A percentile compares a stretch with the other conserved stretches of the same genome.
Conservation (phyloP, 2,113 vertebrate genomes). For the Phycodurus eques region DNA sequence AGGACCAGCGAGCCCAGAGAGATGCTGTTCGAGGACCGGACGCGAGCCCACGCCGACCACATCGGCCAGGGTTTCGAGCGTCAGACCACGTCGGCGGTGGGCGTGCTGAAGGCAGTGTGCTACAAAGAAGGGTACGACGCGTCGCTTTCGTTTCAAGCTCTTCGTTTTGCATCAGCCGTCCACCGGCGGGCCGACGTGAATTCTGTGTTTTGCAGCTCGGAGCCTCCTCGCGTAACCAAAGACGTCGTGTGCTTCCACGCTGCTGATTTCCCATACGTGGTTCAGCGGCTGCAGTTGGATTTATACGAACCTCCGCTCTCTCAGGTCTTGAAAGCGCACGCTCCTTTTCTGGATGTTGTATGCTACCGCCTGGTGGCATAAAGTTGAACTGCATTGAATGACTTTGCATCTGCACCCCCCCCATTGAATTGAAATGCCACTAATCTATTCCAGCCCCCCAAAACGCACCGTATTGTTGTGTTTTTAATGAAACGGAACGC, state of each 20-base stretch:
- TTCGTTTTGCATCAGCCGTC: slow-evolving; percentile 62
- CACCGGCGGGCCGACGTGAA: slow-evolving; percentile 68
- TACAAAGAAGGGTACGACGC: slow-evolving; percentile 85
- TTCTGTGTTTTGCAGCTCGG: background rate
- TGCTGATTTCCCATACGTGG: slow-evolving; percentile 94
- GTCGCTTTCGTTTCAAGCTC: background rate
- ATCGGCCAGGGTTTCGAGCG: slow-evolving; percentile 98
- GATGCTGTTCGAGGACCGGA: slow-evolving; percentile 98
- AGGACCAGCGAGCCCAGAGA: slow-evolving; percentile 95
- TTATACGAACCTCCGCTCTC: slow-evolving; percentile 96
- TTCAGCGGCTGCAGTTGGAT: slow-evolving; percentile 94
- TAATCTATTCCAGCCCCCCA: too few species aligned
- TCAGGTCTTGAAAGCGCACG: slow-evolving; percentile 75
- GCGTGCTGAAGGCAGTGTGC: slow-evolving; percentile 94
- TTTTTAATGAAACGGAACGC: too few species aligned
- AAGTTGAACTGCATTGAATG: background rate
- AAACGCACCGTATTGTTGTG: too few species aligned
- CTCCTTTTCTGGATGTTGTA: background rate
- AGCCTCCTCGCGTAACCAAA: slow-evolving; percentile 89
- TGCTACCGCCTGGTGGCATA: slow-evolving; percentile 43
- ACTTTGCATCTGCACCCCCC: background rate
- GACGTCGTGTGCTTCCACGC: slow-evolving; percentile 98
- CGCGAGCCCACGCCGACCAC: slow-evolving; percentile 95
- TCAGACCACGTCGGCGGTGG: slow-evolving; percentile 95
- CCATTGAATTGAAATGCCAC: background rate